Percentiles rank a stretch among this genome's conserved stretches.
phyloP scores from a whole-genome alignment of 1,140 invertebrate species.

The Drosophila sp. region DNA sequence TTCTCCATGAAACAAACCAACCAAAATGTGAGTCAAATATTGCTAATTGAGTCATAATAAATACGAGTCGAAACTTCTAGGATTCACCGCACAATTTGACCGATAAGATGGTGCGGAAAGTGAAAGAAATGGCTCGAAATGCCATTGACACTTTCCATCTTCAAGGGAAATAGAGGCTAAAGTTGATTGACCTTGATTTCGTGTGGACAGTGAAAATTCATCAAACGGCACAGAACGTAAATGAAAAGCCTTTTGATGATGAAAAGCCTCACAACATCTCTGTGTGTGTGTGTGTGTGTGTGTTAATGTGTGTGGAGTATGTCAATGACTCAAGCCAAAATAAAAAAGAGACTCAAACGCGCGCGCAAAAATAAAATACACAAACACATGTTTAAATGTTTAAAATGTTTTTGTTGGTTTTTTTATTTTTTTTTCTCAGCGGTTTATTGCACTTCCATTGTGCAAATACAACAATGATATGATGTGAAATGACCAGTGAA shows the following conservation, averaged over 20 bases:
- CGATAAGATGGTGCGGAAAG: conserved; percentile 20
- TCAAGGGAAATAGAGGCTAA: conserved; percentile 39
- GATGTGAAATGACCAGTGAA: conserved; percentile 24
- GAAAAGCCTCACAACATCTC: not conserved
- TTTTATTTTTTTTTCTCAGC: conserved; percentile 11
- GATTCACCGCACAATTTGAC: not conserved
- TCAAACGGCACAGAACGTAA: too few species aligned
- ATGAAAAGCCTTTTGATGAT: not conserved
- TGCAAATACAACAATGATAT: conserved; percentile 38
- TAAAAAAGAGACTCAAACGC: conserved; percentile 30
- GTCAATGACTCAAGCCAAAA: conserved; percentile 43
- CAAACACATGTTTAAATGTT: conserved; percentile 21
- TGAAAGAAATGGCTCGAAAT: conserved; percentile 45
- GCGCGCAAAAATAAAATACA: conserved; percentile 48
- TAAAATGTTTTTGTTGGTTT: conserved; percentile 7
- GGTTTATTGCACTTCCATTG: conserved; percentile 53
- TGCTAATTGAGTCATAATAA: conserved; percentile 1
- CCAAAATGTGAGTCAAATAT: conserved; percentile 8
- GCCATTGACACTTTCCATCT: conserved; percentile 52
- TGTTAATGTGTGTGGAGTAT: conserved; percentile 31
- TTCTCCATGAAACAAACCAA: conserved; percentile 42
- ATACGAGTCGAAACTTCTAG: not conserved
- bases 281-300: conserved; percentile 24
- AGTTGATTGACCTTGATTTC: conserved; percentile 54
- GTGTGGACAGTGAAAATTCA: conserved; percentile 18